Evolutionary conservation across 2,888 invertebrate genomes (phyloP), one percentile per base, ranked within the genome.

Genomic region (Meiosimyza platycephala): DNA sequence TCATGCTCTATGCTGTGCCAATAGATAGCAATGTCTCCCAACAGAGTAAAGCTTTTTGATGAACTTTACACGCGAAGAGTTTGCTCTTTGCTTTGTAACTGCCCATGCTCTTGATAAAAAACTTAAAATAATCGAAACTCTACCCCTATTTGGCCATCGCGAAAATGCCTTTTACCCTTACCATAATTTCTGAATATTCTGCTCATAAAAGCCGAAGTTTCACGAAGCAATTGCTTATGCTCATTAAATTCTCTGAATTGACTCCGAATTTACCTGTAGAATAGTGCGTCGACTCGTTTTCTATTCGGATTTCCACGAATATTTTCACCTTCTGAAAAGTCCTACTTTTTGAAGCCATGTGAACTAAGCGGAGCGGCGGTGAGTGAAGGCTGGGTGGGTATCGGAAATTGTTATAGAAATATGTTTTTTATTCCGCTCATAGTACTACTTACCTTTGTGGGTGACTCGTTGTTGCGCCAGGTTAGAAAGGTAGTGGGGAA

Each of bases 1-100:
- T 51, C 28, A n/a, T 47, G 40, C 73, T 48, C 80, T 82, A n/a
- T 47, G 40, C 73, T 48, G 81, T 82, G 82, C 80, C 79, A 64
- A 68, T 22, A 76, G 57, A 28, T 51, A 73, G 75, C 71, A 70
- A 15, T 71, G 18, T 47, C 65, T 11, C 15, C 40, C 15, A 51
- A 16, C 28, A 65, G 52, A 65, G 51, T 16, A 18, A 65, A 65
- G 40, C 40, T 40, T 40, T 40, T 40, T 40, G 40, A 40, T 40
- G 40, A 40, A 9, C 40, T 40, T 40, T 40, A 9, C 1, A 7
- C 40, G 9, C 9, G 9, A 40, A 9, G 40, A 9, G 6, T 7
- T 6, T 9, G 40, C 40, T 6, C 40, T 40, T 22, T 22, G 22
- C 22, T 22, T 22, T 40, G 40, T 28, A 40, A 40, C 7, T n/a